Percentiles rank a stretch among this genome's conserved stretches.
Evolutionary conservation across 2,113 vertebrate species (phyloP).

Genomic region (Morone chrysops): DNA sequence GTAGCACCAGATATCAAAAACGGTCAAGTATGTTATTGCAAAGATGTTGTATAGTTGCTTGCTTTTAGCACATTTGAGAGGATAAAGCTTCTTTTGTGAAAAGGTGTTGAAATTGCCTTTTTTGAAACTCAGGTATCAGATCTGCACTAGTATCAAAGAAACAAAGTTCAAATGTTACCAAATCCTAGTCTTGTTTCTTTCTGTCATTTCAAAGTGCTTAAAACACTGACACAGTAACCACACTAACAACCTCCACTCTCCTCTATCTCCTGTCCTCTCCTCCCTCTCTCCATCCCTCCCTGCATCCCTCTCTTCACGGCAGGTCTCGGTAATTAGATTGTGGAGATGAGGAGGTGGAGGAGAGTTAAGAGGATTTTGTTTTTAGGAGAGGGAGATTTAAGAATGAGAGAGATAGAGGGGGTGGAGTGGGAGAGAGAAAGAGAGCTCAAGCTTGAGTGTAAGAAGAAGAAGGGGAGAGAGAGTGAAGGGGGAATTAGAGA

Average conservation of each 20-base stretch:
- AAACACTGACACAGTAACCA: constrained; percentile 14
- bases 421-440: constrained; percentile 25
- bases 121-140: too few species aligned
- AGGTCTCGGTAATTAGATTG: constrained; percentile 78
- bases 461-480: constrained; percentile 1
- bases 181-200: background rate
- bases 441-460: constrained; percentile 38
- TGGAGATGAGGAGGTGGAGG: constrained; percentile 72
- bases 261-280: constrained; percentile 20
- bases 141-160: background rate
- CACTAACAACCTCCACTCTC: constrained; percentile 47
- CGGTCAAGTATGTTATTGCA: too few species aligned
- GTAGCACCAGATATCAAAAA: too few species aligned
- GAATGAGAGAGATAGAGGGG: constrained; percentile 48
- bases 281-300: constrained; percentile 23
- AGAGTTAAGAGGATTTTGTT: constrained; percentile 80
- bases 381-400: constrained; percentile 71
- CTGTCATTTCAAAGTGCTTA: constrained; percentile 25
- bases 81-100: background rate
- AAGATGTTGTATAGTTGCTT: background rate
- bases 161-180: background rate
- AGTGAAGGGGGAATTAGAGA: constrained; percentile 48
- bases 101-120: too few species aligned
- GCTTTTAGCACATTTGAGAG: background rate
- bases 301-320: constrained; percentile 67